phyloP scores from a whole-genome alignment of 2,113 vertebrate species.

The Pandion haliaetus region DNA sequence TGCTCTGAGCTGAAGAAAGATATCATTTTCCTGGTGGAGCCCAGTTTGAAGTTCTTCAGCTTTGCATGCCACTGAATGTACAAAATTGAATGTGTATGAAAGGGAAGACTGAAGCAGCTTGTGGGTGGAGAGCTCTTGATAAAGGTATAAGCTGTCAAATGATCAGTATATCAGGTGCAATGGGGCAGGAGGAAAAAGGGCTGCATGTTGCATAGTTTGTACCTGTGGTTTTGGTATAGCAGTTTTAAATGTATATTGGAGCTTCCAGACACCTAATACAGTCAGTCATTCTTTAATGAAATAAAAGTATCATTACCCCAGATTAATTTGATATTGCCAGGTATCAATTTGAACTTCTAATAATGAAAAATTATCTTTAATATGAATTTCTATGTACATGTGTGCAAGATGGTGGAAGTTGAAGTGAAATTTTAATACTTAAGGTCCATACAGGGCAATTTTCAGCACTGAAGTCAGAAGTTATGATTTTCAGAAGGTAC shows the following conservation, averaged over 20 bases:
- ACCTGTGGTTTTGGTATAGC: not conserved
- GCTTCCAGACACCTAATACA: not conserved
- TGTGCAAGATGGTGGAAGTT: not conserved
- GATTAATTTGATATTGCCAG: not conserved
- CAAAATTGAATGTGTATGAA: not conserved
- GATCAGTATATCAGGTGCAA: not conserved
- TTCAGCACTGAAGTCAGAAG: not conserved
- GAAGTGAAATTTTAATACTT: not conserved
- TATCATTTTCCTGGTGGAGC: not conserved
- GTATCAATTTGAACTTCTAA: not conserved
- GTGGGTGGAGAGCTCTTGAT: not conserved
- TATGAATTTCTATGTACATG: not conserved
- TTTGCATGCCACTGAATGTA: not conserved
- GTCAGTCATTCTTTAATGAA: not conserved
- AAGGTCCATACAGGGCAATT: not conserved
- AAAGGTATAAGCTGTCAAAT: not conserved
- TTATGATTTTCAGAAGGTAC: not conserved
- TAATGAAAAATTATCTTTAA: not conserved
- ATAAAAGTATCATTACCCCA: not conserved
- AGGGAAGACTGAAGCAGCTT: not conserved
- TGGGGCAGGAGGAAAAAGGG: not conserved
- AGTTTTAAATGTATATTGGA: not conserved
- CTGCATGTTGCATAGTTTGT: not conserved
- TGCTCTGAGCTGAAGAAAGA: not conserved
- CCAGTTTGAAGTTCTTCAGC: not conserved